Conservation (phyloP, 2,113 vertebrate species). For the Naja naja region DNA sequence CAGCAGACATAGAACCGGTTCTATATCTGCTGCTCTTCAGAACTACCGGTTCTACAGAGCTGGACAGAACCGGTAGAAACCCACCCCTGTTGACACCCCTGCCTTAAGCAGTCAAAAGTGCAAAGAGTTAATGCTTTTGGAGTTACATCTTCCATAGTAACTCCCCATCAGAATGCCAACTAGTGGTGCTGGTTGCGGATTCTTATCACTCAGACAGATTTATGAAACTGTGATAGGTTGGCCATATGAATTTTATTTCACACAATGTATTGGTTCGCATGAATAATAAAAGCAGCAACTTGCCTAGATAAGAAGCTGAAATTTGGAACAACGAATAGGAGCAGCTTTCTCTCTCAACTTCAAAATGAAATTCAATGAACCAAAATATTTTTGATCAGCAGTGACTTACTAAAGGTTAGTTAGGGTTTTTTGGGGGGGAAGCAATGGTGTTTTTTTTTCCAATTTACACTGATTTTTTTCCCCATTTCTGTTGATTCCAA, state of each 20-base stretch:
- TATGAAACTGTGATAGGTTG: background rate
- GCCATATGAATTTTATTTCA: background rate
- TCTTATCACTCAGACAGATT: background rate
- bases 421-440: background rate
- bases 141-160: background rate
- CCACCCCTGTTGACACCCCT: no score
- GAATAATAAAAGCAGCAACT: background rate
- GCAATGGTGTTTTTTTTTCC: background rate
- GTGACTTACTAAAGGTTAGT: background rate
- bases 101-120: background rate
- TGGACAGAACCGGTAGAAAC: no score
- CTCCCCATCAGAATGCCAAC: background rate
- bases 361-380: background rate
- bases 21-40: no score
- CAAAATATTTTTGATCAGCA: background rate
- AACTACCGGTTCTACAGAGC: no score
- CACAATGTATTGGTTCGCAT: background rate
- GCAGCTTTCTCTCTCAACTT: background rate
- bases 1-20: no score
- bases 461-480: background rate
- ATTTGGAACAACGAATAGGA: background rate
- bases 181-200: background rate
- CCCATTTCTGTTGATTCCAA: background rate
- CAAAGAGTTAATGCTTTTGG: background rate
- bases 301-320: background rate